A percentile compares a stretch with the other conserved stretches of the same genome.
Conservation (phyloP, 2,113 vertebrate genomes). For the Oryctolagus cuniculus region DNA sequence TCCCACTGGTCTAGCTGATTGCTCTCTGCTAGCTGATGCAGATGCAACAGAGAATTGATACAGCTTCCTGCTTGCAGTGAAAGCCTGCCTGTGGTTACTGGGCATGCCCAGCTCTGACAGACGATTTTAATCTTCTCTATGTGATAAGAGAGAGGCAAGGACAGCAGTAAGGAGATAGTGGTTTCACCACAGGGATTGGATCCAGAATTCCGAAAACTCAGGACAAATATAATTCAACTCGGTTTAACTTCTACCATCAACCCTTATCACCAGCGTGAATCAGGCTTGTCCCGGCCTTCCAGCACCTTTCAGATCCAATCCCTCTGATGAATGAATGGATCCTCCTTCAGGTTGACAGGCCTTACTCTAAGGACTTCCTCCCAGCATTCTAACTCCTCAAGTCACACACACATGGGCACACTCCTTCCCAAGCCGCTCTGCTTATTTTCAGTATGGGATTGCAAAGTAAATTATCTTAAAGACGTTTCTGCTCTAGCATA, state of each 20-base stretch:
- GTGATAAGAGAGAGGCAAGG: conserved; percentile 51
- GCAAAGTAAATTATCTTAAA: conserved; percentile 10
- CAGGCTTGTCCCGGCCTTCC: not conserved
- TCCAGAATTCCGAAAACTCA: conserved; percentile 11
- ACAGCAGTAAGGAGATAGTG: conserved; percentile 28
- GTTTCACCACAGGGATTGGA: conserved; percentile 47
- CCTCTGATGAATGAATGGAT: conserved; percentile 44
- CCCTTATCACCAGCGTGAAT: not conserved
- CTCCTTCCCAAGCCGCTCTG: not conserved
- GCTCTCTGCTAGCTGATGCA: conserved; percentile 61
- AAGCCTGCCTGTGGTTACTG: conserved; percentile 66
- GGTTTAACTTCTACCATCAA: conserved; percentile 27
- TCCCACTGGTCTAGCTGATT: conserved; percentile 60
- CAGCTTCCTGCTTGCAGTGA: conserved; percentile 61
- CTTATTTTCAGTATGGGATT: not conserved
- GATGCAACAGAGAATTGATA: conserved; percentile 65
- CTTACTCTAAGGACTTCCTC: not conserved
- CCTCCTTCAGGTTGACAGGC: not conserved
- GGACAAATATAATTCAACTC: conserved; percentile 52
- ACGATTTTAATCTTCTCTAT: conserved; percentile 66
- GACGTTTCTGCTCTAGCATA: not conserved
- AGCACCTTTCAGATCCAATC: not conserved
- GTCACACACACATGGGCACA: not conserved
- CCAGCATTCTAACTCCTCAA: not conserved
- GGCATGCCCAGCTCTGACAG: conserved; percentile 64